Evolutionary conservation across 2,113 vertebrate genomes (phyloP), one percentile per base, ranked within the genome.

Genomic region (Pardalotus punctatus): DNA sequence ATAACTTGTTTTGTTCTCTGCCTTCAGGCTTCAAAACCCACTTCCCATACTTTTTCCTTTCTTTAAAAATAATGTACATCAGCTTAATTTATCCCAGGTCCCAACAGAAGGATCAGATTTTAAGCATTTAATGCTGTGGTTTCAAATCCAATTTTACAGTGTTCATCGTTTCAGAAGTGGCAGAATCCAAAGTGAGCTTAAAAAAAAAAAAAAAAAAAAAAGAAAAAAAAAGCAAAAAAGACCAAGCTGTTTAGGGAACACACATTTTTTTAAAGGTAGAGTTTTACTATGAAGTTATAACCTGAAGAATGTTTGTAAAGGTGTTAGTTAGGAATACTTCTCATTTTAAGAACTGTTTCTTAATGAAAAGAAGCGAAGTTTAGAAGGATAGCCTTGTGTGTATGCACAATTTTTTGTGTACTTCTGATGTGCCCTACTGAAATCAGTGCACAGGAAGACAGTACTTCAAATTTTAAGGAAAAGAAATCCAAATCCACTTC

Each of bases 31-130:
- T 97, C 92, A 97, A 98, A 98, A 98, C 94, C 95, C 72, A 3
- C 86, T 98, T 98, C 95, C 97, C 98, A 97, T 98, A 98, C 97
- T 98, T 98, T 97, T 97, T 78, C 87, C 96, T 97, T 97, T 98
- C 95, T 97, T 98, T 97, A 97, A 98, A 98, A 98, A 98, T 97
- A 98, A 97, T 96, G 97, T 98, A 98, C 98, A 98, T 98, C 96
- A 97, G 87, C 97, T 98, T 98, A 98, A 98, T 98, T 98, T 98
- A 98, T 98, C 97, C 98, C 98, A 98, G 98, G 98, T 98, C 98
- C 95, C 97, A 96, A 98, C 97, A 98, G 97, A 97, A 98, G 98
- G 98, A 98, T 98, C 97, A 45, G 77, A 98, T 98, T 98, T 97
- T 98, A 97, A 97, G 95, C 96, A 97, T 97, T 98, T 97, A 97